phyloP scores from a whole-genome alignment of 2,888 invertebrate species.

The Apamea epomidion region DNA sequence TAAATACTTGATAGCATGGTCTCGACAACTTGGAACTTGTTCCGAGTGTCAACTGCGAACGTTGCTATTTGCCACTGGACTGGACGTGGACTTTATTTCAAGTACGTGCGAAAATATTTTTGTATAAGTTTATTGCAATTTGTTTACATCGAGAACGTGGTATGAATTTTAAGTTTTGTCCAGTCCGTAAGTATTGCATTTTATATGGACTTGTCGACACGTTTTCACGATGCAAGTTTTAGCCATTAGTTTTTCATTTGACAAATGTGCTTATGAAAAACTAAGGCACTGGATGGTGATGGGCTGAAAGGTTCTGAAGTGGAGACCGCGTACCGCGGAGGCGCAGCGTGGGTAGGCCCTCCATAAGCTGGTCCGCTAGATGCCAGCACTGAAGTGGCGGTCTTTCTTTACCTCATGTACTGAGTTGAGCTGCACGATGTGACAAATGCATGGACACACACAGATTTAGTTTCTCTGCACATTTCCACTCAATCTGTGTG shows the following conservation, averaged over 20 bases:
- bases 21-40: constrained; percentile 66
- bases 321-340: neutral
- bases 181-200: constrained; percentile 16
- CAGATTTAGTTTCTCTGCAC: neutral
- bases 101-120: constrained; percentile 61
- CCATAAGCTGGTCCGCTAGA: neutral
- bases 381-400: neutral
- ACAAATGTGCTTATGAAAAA: neutral
- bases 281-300: neutral
- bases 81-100: constrained; percentile 56
- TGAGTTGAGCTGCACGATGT: neutral
- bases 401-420: neutral
- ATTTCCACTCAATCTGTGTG: neutral
- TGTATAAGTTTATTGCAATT: constrained; percentile 56
- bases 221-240: neutral
- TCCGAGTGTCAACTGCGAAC: constrained; percentile 62
- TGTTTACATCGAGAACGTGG: constrained; percentile 25
- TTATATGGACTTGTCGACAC: neutral
- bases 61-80: constrained; percentile 61
- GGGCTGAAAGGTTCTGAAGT: neutral
- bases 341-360: no score
- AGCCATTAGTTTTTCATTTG: neutral
- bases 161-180: constrained; percentile 37
- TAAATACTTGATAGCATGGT: constrained; percentile 73
- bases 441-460: neutral